These are phyloP conservation scores for Archegozetes longisetosus DNA, from an alignment of 1,140 invertebrate genomes.

Conservation along the genomic window DNA sequence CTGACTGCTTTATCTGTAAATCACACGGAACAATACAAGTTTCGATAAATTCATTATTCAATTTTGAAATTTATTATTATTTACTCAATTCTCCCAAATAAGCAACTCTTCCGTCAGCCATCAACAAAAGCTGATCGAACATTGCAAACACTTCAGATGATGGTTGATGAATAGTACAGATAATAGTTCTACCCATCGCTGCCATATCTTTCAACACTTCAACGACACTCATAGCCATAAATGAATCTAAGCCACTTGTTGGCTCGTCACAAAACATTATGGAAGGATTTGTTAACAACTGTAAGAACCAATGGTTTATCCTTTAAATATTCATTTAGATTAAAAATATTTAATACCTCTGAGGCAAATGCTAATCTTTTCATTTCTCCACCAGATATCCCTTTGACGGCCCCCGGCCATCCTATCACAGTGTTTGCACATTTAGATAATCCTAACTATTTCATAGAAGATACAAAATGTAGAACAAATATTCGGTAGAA, in stretches of 20 bases:
- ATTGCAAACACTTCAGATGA: constrained; percentile 74
- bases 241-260: constrained; percentile 66
- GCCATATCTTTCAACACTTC: constrained; percentile 53
- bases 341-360: constrained; percentile 43
- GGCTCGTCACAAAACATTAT: constrained; percentile 71
- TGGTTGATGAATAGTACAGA: constrained; percentile 69
- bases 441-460: constrained; percentile 60
- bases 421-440: constrained; percentile 63
- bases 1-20: constrained; percentile 44
- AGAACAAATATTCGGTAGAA: neutral
- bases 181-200: constrained; percentile 52
- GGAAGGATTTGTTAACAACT: constrained; percentile 66
- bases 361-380: constrained; percentile 86
- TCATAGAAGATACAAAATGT: neutral
- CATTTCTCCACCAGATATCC: constrained; percentile 87
- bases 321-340: neutral
- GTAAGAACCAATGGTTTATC: constrained; percentile 42
- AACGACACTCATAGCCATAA: constrained; percentile 58
- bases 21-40: constrained; percentile 47
- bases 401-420: constrained; percentile 62
- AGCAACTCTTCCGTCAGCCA: constrained; percentile 57
- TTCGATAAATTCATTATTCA: neutral
- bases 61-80: neutral
- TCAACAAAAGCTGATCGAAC: constrained; percentile 57
- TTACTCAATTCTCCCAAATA: constrained; percentile 58